Conservation (phyloP, 2,113 vertebrate genomes). For the Leucosticte australis region DNA sequence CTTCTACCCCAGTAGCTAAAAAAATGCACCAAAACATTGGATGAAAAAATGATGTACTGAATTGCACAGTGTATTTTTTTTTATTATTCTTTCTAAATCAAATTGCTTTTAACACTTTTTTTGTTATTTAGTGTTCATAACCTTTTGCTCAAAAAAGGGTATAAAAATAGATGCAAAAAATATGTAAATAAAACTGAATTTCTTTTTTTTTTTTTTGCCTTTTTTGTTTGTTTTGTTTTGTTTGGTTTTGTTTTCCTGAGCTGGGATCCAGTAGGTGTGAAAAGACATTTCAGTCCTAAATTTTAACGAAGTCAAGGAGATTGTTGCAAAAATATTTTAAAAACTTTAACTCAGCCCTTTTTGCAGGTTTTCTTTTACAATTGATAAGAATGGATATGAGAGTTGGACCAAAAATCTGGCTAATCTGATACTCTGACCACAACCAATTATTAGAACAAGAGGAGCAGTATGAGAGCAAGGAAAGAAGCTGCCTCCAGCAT, state of each 20-base stretch:
- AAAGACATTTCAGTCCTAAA: neutral
- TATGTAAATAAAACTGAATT: neutral
- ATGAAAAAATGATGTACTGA: neutral
- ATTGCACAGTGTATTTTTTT: neutral
- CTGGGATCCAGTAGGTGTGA: neutral
- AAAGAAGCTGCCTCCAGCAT: neutral
- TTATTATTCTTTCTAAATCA: neutral
- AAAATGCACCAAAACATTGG: neutral
- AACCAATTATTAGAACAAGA: neutral
- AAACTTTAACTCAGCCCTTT: neutral
- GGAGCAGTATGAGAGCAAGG: neutral
- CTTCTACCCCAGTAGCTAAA: neutral
- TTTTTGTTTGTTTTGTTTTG: neutral
- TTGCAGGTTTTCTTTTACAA: neutral
- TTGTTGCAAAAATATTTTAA: neutral
- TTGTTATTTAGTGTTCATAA: neutral
- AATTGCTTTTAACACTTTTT: neutral
- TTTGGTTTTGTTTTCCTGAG: neutral
- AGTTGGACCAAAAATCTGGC: neutral
- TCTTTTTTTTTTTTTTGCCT: neutral
- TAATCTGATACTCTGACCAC: neutral
- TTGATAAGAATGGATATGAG: neutral
- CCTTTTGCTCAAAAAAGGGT: neutral
- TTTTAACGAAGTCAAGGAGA: neutral
- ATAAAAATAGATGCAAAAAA: neutral